Evolutionary conservation across 53 echinoderm and acorn worm genomes (phyloP).

Genomic region (Temnopleurus reevesii): DNA sequence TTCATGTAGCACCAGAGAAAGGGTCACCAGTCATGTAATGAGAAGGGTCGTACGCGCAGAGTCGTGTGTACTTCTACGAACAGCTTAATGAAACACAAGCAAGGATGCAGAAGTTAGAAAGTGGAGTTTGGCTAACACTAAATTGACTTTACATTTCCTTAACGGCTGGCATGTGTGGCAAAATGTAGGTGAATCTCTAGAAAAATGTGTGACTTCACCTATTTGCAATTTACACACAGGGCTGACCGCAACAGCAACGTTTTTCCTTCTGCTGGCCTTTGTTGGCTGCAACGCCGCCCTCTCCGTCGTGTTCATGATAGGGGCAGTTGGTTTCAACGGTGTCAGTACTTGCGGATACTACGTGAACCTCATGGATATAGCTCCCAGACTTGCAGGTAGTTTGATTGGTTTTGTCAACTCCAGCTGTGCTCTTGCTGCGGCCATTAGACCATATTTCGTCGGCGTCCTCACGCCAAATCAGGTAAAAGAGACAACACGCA

Average conservation of each 20-base stretch:
- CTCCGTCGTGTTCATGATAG: constrained; percentile 11
- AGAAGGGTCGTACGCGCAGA: too few species aligned
- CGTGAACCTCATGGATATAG: constrained; percentile 35
- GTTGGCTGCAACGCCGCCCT: constrained; percentile 21
- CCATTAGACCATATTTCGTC: neutral
- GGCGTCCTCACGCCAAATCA: constrained; percentile 41
- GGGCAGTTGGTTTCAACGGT: constrained; percentile 28
- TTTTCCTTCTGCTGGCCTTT: neutral
- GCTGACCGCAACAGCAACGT: neutral
- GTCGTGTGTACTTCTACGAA: too few species aligned
- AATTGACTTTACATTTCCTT: too few species aligned
- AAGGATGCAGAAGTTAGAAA: too few species aligned
- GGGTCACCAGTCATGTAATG: too few species aligned
- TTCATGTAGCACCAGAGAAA: too few species aligned
- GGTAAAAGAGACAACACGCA: neutral
- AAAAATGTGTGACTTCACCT: too few species aligned
- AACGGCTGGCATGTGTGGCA: too few species aligned
- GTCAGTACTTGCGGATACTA: constrained; percentile 8
- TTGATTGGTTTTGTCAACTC: constrained; percentile 18
- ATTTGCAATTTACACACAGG: too few species aligned
- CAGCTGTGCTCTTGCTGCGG: neutral
- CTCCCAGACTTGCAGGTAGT: constrained; percentile 34
- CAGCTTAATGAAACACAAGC: too few species aligned
- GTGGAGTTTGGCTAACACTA: too few species aligned
- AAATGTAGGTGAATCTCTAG: too few species aligned